Evolutionary conservation across 2,113 vertebrate genomes (phyloP).

Genomic region (Heloderma charlesbogerti): DNA sequence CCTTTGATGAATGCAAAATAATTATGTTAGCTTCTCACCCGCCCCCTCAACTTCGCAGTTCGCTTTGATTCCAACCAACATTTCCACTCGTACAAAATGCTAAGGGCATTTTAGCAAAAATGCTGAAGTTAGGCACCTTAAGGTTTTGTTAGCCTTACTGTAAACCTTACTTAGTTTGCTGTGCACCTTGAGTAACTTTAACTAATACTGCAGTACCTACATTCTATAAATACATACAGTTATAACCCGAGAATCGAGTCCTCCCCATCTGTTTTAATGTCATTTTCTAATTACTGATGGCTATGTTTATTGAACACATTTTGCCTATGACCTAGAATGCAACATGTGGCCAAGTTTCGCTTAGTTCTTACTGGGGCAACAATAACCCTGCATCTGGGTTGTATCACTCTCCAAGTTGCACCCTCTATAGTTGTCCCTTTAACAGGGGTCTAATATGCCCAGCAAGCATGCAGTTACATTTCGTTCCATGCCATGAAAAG

Average conservation of each 20-base stretch:
- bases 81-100: neutral
- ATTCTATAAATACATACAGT: neutral
- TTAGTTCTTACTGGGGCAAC: neutral
- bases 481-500: neutral
- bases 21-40: neutral
- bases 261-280: neutral
- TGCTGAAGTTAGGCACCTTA: too few species aligned
- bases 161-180: neutral
- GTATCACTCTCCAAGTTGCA: too few species aligned
- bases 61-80: neutral
- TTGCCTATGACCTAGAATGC: neutral
- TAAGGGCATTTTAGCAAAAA: neutral
- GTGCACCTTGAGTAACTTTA: neutral
- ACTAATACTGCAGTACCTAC: neutral
- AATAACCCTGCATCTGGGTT: too few species aligned
- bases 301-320: neutral
- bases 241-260: neutral
- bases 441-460: neutral
- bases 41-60: neutral
- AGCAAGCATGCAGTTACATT: neutral
- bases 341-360: neutral
- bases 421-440: neutral
- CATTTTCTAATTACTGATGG: neutral
- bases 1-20: neutral
- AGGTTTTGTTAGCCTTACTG: neutral